phyloP scores from a whole-genome alignment of 1,140 invertebrate species.

The Paracyclopina nana region DNA sequence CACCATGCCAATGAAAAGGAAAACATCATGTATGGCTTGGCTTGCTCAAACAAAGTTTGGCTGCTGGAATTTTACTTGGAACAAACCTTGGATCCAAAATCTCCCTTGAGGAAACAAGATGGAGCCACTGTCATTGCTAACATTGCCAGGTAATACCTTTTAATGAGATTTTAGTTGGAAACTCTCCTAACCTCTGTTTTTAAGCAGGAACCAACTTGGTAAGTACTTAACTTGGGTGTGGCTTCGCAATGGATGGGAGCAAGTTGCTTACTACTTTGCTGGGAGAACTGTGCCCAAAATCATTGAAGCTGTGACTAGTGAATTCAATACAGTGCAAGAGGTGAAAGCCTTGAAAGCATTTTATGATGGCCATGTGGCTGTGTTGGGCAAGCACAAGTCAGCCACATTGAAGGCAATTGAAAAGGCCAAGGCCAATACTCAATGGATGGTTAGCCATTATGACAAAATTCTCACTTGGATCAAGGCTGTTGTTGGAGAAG shows the following conservation, averaged over 20 bases:
- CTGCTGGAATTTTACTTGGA: constrained; percentile 35
- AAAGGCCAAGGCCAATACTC: constrained; percentile 49
- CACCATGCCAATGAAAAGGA: constrained; percentile 35
- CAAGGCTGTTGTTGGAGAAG: no score
- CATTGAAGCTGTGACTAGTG: neutral
- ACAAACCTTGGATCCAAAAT: constrained; percentile 40
- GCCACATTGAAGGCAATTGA: constrained; percentile 55
- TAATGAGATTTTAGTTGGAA: no score
- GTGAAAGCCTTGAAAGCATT: constrained; percentile 20
- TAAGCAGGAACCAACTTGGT: constrained; percentile 34
- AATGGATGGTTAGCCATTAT: constrained; percentile 56
- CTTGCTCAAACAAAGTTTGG: constrained; percentile 34
- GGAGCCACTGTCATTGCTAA: neutral
- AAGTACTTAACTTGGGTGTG: constrained; percentile 45
- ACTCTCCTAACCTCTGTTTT: constrained; percentile 34
- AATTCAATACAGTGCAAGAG: neutral
- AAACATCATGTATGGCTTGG: constrained; percentile 40
- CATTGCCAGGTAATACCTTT: constrained; percentile 32
- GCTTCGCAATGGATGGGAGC: constrained; percentile 46
- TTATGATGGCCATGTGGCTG: constrained; percentile 20
- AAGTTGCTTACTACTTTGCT: constrained; percentile 25
- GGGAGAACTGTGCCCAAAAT: neutral
- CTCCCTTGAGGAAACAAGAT: constrained; percentile 41
- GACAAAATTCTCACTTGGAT: constrained; percentile 31
- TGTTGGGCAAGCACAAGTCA: constrained; percentile 38